Evolutionary conservation across 1,140 invertebrate genomes (phyloP), one percentile per base, ranked within the genome.

Genomic region (Aphaenogaster floridana): DNA sequence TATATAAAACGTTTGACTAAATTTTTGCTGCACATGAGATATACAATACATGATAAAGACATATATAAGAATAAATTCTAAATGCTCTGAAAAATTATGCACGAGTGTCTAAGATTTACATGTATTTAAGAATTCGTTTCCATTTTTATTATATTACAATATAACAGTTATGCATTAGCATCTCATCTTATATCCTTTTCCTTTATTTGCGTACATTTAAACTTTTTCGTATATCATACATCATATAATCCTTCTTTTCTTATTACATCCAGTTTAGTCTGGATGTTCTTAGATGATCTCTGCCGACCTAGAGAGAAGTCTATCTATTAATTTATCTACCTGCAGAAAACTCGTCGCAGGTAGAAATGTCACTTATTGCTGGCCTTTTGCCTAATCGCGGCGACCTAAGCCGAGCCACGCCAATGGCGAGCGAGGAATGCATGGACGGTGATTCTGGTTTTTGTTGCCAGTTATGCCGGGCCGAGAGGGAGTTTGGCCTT

Each of bases 401-500:
- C 61, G 13, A 64, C 11, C 66, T 45, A 71, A 81, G 39, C 13
- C 36, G 13, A 71, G 68, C 85, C 87, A 87, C 91, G 90, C 89
- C 91, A 87, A 87, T 90, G 92, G 86, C 50, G 87, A 78, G 74
- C 69, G 42, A 87, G 90, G 90, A 93, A 92, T 92, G 92, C 69
- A 68, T 89, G 87, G 83, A 90, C 89, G 87, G 80, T 77, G 80
- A 91, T 89, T 90, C 93, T 91, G 87, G 92, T 94, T 93, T 94
- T 93, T 94, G 90, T 93, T 92, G 90, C 90, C 91, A 90, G 91
- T 93, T 92, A 93, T 91, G 91, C 91, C 88, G 90, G 81, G 80
- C 50, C 61, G 71, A 88, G 80, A 89, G 61, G 71, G 80, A 86
- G 74, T 50, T 45, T 59, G 84, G 84, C 71, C 87, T 90, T 93